Percentiles rank a stretch among this genome's conserved stretches.
Evolutionary conservation across 53 echinoderm and acorn worm species (phyloP).

Genomic region (Hippasteria phrygiana): DNA sequence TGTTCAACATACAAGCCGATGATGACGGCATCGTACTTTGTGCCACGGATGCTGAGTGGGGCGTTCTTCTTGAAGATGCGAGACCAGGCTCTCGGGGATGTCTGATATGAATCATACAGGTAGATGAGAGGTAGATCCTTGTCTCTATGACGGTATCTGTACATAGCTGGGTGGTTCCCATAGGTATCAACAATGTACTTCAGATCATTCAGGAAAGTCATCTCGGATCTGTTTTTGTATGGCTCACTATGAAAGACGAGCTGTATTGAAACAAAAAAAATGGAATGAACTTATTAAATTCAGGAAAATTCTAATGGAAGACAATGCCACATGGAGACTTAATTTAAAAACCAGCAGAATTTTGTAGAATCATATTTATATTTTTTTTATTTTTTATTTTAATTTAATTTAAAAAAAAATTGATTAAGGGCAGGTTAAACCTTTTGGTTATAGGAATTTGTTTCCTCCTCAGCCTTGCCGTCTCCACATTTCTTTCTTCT

Average conservation of each 20-base stretch:
- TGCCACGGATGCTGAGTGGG: slow-evolving; percentile 69
- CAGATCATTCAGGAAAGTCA: slow-evolving; percentile 77
- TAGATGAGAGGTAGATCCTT: slow-evolving; percentile 78
- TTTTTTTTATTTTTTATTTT: too few relatives aligned
- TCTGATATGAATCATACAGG: slow-evolving; percentile 91
- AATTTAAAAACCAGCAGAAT: too few relatives aligned
- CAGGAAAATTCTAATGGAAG: not conserved
- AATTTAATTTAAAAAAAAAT: too few relatives aligned
- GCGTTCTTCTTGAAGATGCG: slow-evolving; percentile 68
- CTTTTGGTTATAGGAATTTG: too few relatives aligned
- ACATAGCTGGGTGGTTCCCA: slow-evolving; percentile 87
- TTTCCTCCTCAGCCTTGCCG: too few relatives aligned
- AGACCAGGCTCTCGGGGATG: slow-evolving; percentile 76
- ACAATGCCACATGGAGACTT: not conserved
- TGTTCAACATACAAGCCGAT: slow-evolving; percentile 83
- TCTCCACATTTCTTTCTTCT: too few relatives aligned
- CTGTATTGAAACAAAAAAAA: slow-evolving; percentile 52
- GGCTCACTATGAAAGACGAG: slow-evolving; percentile 97
- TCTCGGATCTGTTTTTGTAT: slow-evolving; percentile 80
- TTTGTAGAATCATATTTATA: too few relatives aligned
- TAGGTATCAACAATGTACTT: slow-evolving; percentile 86
- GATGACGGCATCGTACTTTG: slow-evolving; percentile 84
- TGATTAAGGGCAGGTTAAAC: too few relatives aligned
- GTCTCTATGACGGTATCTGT: slow-evolving; percentile 59
- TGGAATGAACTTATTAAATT: too few relatives aligned